Conservation (phyloP, 2,797 vertebrate genomes). For the Platyrinchus mystaceus region DNA sequence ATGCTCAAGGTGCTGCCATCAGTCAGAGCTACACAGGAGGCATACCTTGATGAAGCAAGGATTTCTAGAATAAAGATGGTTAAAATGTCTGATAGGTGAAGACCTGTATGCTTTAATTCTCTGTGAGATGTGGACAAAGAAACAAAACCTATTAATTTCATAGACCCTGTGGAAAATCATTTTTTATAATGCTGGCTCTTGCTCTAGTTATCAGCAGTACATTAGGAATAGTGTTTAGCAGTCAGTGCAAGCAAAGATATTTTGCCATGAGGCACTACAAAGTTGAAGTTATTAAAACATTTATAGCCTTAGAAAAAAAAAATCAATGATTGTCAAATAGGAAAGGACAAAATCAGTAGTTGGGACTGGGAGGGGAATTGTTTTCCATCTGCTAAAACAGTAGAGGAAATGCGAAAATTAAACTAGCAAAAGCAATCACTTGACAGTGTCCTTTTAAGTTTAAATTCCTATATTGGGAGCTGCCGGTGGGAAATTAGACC, state of each 20-base stretch:
- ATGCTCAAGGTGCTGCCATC: neutral
- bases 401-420: conserved; percentile 48
- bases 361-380: conserved; percentile 27
- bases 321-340: conserved; percentile 55
- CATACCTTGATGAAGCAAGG: neutral
- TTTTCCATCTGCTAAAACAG: conserved; percentile 21
- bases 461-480: neutral
- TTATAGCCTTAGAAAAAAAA: conserved; percentile 45
- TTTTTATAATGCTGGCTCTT: conserved; percentile 2
- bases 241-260: conserved; percentile 41
- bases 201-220: neutral
- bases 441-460: conserved; percentile 28
- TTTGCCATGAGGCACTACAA: conserved; percentile 58
- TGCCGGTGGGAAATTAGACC: neutral
- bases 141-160: conserved; percentile 21
- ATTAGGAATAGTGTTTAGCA: conserved; percentile 37
- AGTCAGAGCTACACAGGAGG: neutral
- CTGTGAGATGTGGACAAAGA: neutral
- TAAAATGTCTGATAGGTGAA: neutral
- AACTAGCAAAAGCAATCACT: conserved; percentile 28
- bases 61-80: neutral
- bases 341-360: conserved; percentile 45
- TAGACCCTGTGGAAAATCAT: neutral
- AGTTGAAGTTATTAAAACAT: conserved; percentile 69
- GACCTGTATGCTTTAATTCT: neutral